Conservation (phyloP, 2,888 invertebrate genomes). For the Pseudanteris insignis region DNA sequence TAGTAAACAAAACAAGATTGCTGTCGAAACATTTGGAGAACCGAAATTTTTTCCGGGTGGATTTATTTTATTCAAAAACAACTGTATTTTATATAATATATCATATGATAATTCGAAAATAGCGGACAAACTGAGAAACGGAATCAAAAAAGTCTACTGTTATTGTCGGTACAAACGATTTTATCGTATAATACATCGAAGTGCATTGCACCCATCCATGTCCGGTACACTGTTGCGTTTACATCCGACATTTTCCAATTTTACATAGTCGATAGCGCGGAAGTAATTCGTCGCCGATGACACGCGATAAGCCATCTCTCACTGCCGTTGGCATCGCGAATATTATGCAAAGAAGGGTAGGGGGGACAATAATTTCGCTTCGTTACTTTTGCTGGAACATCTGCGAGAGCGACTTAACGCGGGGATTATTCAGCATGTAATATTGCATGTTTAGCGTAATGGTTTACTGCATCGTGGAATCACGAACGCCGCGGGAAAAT, state of each 20-base stretch:
- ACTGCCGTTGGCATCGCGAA: constrained; percentile 36
- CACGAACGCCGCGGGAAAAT: constrained; percentile 32
- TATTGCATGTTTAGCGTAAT: constrained; percentile 43
- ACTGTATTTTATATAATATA: too few species aligned
- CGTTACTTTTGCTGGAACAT: constrained; percentile 41
- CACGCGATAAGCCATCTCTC: constrained; percentile 39
- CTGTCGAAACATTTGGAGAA: too few species aligned
- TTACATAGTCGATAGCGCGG: constrained; percentile 39
- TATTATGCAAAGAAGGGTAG: too few species aligned
- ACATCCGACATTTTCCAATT: constrained; percentile 43
- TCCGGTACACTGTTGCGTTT: constrained; percentile 33
- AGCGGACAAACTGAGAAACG: constrained; percentile 12
- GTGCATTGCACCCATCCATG: constrained; percentile 36
- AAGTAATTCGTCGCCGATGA: constrained; percentile 44
- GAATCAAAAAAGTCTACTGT: constrained; percentile 18
- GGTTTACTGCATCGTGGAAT: constrained; percentile 36
- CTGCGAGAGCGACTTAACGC: constrained; percentile 34
- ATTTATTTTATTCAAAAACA: too few species aligned
- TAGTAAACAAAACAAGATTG: too few species aligned
- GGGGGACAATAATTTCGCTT: constrained; percentile 40
- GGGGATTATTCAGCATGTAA: constrained; percentile 37
- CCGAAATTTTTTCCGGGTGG: too few species aligned
- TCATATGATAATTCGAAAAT: too few species aligned
- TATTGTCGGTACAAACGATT: constrained; percentile 25
- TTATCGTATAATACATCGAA: constrained; percentile 28